Base-by-base conservation (phyloP, 1,140 invertebrate genomes). In the Drosophila sproati region DNA sequence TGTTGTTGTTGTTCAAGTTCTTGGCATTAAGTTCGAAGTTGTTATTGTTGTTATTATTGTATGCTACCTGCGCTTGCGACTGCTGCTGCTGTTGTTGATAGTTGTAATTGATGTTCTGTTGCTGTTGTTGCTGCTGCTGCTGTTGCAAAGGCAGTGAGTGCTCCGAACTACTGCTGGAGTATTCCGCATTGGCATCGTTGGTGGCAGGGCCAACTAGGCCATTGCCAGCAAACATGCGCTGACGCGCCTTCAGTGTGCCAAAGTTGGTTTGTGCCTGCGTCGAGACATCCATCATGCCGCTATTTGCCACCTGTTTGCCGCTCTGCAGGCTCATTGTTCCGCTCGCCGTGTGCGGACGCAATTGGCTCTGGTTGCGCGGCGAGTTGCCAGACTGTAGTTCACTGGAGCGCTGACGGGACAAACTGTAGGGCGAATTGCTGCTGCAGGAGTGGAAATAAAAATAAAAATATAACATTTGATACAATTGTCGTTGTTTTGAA, bases 401-500 rank as follows among this genome's bases (percentile, higher is more conserved):
- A 2, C 63, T 73, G 31, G 91, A 83, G 47, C 87, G 77, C 68
- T 92, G 91, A 37, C 91, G 86, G 31, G 91, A 92, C 29, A 92
- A 63, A 68, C 87, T 91, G 28, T 66, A 73, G 3, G 78, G 77
- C 0, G 85, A 85, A 48, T 88, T 83, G 60, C 73, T 88, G 70
- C 83, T 87, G 45, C n/a, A 41, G 20, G 20, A 61, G 32, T 37
- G 3, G 29, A 20, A 61, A 32, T 37, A 2, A 29, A 31, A 66
- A 35, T 4, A 2, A 39, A 45, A 29, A 28, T 7, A 6, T n/a
- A 73, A 43, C 1, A 28, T 4, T 28, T 2, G n/a, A 45, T 56
- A 29, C 3, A 5, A 4, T 29, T 5, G 2, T 31, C n/a, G 6
- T 28, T 31, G 29, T 12, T 28, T 31, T 45, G 5, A 45, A 12